Conservation (phyloP, 2,888 invertebrate genomes). For the Euphydryas editha region DNA sequence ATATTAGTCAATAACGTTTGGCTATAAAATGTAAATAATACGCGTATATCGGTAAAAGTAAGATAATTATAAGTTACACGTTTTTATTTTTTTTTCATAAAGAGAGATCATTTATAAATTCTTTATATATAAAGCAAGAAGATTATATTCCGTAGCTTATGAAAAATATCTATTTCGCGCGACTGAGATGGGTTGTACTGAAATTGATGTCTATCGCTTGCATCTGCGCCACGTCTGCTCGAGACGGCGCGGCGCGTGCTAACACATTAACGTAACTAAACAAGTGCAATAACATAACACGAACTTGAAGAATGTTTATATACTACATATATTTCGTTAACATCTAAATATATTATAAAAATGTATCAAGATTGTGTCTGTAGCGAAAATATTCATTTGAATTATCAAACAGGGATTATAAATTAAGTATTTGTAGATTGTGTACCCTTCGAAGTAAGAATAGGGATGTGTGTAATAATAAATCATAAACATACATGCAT, state of each 20-base stretch:
- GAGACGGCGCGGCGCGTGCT: conserved; percentile 21
- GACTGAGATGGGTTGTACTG: conserved; percentile 26
- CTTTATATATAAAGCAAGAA: conserved; percentile 6
- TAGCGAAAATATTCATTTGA: too few species aligned
- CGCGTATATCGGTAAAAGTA: too few species aligned
- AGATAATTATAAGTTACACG: too few species aligned
- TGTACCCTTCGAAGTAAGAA: too few species aligned
- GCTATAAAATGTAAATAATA: too few species aligned
- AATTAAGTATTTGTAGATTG: too few species aligned
- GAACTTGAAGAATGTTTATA: background rate
- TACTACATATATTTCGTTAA: background rate
- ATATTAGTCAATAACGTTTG: too few species aligned
- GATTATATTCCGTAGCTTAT: conserved; percentile 19
- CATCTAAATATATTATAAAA: background rate
- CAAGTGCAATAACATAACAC: conserved; percentile 15
- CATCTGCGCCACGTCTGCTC: conserved; percentile 31
- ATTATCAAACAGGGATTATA: too few species aligned
- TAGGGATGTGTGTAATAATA: too few species aligned
- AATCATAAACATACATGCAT: too few species aligned
- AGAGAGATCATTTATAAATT: conserved; percentile 3
- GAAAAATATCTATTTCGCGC: conserved; percentile 30
- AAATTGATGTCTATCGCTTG: conserved; percentile 36
- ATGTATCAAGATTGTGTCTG: too few species aligned
- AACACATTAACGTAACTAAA: conserved; percentile 34
- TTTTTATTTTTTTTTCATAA: background rate